Percentiles rank a stretch among this genome's conserved stretches.
Conservation (phyloP, 2,797 vertebrate species). For the Dendrocincla fuliginosa region DNA sequence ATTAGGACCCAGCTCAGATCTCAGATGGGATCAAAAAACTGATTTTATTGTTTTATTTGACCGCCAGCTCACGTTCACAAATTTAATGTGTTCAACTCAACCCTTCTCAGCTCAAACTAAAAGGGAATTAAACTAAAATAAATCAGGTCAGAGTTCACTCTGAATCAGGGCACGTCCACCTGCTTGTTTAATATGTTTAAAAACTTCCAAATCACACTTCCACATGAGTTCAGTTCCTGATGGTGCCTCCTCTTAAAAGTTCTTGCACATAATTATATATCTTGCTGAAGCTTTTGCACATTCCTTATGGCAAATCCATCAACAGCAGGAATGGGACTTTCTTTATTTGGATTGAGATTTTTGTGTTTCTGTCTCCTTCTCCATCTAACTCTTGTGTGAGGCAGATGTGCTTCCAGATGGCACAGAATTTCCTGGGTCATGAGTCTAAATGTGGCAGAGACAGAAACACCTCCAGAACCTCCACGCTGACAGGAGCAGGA, state of each 20-base stretch:
- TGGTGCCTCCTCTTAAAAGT: neutral
- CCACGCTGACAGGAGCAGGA: neutral
- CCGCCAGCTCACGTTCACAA: neutral
- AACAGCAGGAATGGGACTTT: neutral
- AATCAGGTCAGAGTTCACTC: neutral
- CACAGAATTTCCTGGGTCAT: neutral
- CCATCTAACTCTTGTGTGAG: neutral
- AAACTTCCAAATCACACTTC: neutral
- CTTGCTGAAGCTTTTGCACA: neutral
- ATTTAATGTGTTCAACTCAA: neutral
- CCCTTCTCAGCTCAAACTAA: neutral
- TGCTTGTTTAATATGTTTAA: neutral
- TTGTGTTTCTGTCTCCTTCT: neutral
- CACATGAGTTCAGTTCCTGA: neutral
- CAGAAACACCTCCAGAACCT: neutral
- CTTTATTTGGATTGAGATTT: neutral
- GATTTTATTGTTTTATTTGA: neutral
- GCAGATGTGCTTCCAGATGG: neutral
- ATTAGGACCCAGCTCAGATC: neutral
- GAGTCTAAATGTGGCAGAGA: neutral
- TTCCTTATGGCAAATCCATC: neutral
- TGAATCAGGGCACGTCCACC: neutral
- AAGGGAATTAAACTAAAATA: neutral
- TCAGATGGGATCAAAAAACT: accelerated
- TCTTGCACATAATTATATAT: neutral